Evolutionary conservation across 2,888 invertebrate species (phyloP).

Genomic region (Nomada hirtipes): DNA sequence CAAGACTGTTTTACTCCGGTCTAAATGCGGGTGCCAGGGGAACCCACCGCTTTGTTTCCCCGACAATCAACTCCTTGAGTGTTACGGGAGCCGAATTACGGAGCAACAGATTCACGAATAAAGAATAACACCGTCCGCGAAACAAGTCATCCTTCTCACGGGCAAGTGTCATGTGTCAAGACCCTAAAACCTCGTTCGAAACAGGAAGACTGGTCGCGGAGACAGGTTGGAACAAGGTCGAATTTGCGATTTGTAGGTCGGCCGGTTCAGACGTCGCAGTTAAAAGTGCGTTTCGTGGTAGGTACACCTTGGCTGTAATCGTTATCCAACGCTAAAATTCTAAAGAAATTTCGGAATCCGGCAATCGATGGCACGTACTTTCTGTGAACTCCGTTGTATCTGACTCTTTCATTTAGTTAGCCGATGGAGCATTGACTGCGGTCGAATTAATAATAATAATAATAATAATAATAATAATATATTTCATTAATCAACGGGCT

Average conservation of each 20-base stretch:
- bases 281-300: conserved; percentile 17
- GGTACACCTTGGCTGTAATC: not conserved
- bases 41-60: no score
- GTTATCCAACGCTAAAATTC: conserved; percentile 7
- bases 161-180: conserved; percentile 64
- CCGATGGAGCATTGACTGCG: conserved; percentile 33
- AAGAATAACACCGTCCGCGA: no score
- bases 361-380: not conserved
- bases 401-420: not conserved
- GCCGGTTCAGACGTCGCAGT: conserved; percentile 37
- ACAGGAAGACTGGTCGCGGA: conserved; percentile 62
- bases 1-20: no score
- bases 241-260: conserved; percentile 65
- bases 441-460: no score
- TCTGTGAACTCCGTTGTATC: no score
- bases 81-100: not conserved
- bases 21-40: no score
- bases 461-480: no score
- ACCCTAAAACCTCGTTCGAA: conserved; percentile 72
- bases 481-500: no score
- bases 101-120: no score
- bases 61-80: no score
- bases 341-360: no score
- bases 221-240: conserved; percentile 62
- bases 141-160: conserved; percentile 36